Conservation (phyloP, 2,888 invertebrate species). For the Pemphredon lugubris region DNA sequence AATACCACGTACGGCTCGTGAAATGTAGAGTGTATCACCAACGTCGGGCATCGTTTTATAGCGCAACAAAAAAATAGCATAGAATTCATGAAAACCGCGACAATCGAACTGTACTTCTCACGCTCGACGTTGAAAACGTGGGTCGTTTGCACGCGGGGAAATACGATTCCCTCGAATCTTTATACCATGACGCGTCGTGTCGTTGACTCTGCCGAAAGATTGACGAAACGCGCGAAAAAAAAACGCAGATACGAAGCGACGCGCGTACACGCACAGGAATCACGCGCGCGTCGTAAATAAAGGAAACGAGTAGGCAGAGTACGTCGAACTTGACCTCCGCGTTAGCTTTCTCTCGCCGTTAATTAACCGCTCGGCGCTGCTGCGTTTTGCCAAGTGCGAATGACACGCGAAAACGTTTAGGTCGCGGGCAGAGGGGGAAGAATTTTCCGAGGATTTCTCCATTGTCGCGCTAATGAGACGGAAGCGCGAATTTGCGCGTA, state of each 20-base stretch:
- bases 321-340: conserved; percentile 12
- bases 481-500: background rate
- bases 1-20: too few relatives aligned
- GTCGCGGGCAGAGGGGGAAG: background rate
- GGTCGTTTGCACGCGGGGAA: too few relatives aligned
- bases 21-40: too few relatives aligned
- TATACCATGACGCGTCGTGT: too few relatives aligned
- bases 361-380: background rate
- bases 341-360: conserved; percentile 3
- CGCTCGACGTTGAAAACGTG: background rate
- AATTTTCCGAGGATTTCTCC: conserved; percentile 8
- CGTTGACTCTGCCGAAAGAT: background rate
- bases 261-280: background rate
- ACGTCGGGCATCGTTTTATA: too few relatives aligned
- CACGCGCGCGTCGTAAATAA: background rate
- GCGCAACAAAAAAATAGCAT: background rate
- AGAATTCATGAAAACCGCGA: background rate
- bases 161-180: too few relatives aligned
- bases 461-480: background rate
- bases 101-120: background rate
- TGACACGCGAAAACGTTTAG: conserved; percentile 3
- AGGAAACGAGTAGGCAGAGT: background rate
- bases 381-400: background rate
- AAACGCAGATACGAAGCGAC: too few relatives aligned
- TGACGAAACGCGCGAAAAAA: too few relatives aligned